Evolutionary conservation across 2,113 vertebrate species (phyloP), one percentile per base, ranked within the genome.

Genomic region (Sakesphorus luctuosus): DNA sequence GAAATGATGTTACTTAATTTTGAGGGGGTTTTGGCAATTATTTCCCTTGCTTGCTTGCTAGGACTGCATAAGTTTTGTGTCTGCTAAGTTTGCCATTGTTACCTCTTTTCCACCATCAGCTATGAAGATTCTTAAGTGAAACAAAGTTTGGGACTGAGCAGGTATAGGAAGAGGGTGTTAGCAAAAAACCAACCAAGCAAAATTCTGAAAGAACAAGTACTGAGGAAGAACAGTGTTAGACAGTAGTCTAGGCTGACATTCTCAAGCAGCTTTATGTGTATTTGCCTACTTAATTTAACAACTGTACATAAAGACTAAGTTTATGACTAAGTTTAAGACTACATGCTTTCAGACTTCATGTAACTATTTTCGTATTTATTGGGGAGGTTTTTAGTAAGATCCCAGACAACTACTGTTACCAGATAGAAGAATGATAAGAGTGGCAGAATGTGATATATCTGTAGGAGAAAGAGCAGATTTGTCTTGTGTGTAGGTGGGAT

Each of bases 371-470:
- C 61, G 91, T 62, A 26, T 61, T 4, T 6, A 5, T 0, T 49
- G 25, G 10, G 21, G 15, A 67, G 3, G 3, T 84, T 49, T 26
- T 35, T 23, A 78, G 4, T 35, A 35, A 76, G 20, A 20, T 29
- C 11, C 10, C 43, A 59, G 69, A 26, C 9, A 68, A 18, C 43
- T 43, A 2, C 36, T 52, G 5, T 29, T 49, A 18, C 69, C 38
- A 21, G 17, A 25, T 8, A 44, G 23, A 52, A 56, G 47, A 47
- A 33, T 24, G 28, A 44, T 43, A 29, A 82, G 14, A 9, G 23
- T 29, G 53, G 20, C 14, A 66, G 62, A 73, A 61, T 0, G 10
- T 1, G 3, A 66, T 25, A 58, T 5, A 4, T 21, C 0, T 3
- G 6, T 9, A 77, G 5, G 11, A 83, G 20, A 77, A 90, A 47